Evolutionary conservation across 2,797 vertebrate species (phyloP), one percentile per base, ranked within the genome.

Genomic region (Synanceia verrucosa): DNA sequence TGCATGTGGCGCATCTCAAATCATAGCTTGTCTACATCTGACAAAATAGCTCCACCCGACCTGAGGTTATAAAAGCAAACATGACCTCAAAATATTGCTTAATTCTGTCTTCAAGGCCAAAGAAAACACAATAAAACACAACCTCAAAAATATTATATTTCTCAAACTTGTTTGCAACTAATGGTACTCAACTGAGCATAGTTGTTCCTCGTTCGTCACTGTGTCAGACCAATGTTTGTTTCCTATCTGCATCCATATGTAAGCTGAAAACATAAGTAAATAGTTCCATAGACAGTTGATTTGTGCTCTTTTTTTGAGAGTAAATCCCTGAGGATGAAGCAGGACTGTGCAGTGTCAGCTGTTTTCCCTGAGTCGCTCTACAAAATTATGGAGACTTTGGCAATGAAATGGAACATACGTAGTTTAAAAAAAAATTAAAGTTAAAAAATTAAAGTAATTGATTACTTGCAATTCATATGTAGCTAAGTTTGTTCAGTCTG

Each of bases 1-100:
- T n/a, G 58, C 28, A 13, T 41, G 61, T 18, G 55, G 9, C n/a
- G n/a, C 69, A 80, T 84, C 73, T 78, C 64, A 62, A 70, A 84
- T 69, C 64, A 63, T 60, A 39, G 48, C 52, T 56, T 63, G 46
- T 58, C 61, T 55, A 44, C 73, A 34, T 63, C 48, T 83, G 69
- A 89, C 84, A 89, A 89, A 86, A 68, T 53, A 63, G 53, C 76
- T 77, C 62, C 64, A 66, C 61, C 83, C n/a, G 83, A 88, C 88
- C 73, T 46, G 47, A 84, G 85, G 91, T 92, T 91, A 91, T 68
- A 36, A 82, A 89, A 91, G 80, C 90, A 93, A 76, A 79, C 33
- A 19, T 61, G 61, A 73, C 19, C 51, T 71, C 33, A 50, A 68
- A 70, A 81, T 60, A 80, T 70, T 68, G 70, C 73, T 83, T 72